These are phyloP conservation scores for Ormyrus nitidulus DNA, from an alignment of 2,888 invertebrate genomes.

Conservation along the genomic window DNA sequence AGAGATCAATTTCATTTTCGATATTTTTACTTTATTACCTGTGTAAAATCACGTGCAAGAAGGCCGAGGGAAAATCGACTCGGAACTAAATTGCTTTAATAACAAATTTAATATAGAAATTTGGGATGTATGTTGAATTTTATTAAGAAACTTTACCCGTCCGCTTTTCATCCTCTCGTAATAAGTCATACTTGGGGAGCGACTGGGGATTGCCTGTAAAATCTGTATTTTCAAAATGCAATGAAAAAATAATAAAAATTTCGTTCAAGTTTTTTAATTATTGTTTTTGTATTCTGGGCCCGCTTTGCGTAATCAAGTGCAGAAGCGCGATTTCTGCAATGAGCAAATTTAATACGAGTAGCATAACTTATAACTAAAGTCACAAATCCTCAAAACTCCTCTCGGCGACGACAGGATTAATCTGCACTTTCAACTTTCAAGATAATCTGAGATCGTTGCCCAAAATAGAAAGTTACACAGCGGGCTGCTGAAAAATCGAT, in stretches of 20 bases:
- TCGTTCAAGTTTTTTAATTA: background rate
- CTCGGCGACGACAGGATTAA: conserved; percentile 48
- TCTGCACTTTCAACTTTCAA: conserved; percentile 40
- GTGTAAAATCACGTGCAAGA: no score
- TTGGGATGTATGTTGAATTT: no score
- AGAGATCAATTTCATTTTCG: no score
- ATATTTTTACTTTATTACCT: no score
- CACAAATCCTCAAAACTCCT: conserved; percentile 48
- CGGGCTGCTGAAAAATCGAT: conserved; percentile 35
- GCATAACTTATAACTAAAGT: conserved; percentile 45
- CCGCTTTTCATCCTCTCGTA: no score
- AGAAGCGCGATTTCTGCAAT: conserved; percentile 28
- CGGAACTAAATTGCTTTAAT: no score
- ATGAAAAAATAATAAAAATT: no score
- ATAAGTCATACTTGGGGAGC: no score
- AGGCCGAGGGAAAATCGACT: no score
- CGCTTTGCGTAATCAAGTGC: conserved; percentile 15
- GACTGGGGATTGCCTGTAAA: no score
- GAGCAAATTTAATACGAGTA: conserved; percentile 44
- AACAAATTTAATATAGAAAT: background rate
- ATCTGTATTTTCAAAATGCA: no score
- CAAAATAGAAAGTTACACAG: conserved; percentile 42
- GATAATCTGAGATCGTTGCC: conserved; percentile 45
- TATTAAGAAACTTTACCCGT: no score
- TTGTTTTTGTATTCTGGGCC: conserved; percentile 12